Conservation (phyloP, 2,113 vertebrate genomes). For the Buteo buteo region DNA sequence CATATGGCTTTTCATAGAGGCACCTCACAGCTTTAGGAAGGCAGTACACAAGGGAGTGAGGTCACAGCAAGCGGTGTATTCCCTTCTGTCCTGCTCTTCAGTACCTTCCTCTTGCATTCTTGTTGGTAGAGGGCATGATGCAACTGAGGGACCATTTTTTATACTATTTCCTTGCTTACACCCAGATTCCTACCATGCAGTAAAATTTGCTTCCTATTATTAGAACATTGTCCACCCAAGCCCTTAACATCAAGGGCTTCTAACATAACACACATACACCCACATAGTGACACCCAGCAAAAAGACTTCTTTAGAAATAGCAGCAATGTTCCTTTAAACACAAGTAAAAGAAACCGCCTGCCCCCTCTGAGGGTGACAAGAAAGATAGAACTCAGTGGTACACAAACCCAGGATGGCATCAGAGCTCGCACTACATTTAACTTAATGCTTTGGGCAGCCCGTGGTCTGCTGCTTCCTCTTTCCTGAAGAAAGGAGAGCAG, state of each 20-base stretch:
- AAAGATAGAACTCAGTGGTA: neutral
- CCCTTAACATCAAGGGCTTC: neutral
- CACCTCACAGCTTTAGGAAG: neutral
- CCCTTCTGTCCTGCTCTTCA: neutral
- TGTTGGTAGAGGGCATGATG: neutral
- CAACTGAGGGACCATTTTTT: neutral
- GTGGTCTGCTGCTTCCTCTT: neutral
- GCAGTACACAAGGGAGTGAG: neutral
- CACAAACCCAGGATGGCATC: neutral
- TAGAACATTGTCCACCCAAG: neutral
- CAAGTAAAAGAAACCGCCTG: neutral
- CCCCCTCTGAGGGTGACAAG: neutral
- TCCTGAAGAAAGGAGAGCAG: neutral
- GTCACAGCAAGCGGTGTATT: neutral
- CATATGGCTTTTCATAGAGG: accelerated
- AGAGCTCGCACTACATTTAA: neutral
- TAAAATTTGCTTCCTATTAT: neutral
- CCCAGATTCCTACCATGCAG: neutral
- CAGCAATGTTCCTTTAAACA: neutral
- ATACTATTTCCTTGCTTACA: neutral
- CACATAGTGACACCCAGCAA: neutral
- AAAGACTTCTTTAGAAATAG: neutral
- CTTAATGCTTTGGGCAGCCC: neutral
- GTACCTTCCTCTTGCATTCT: neutral
- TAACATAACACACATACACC: neutral